Percentiles rank a stretch among this genome's conserved stretches.
These are phyloP conservation scores for Acrossocheilus fasciatus DNA, from an alignment of 2,797 vertebrate species.

Conservation along the genomic window DNA sequence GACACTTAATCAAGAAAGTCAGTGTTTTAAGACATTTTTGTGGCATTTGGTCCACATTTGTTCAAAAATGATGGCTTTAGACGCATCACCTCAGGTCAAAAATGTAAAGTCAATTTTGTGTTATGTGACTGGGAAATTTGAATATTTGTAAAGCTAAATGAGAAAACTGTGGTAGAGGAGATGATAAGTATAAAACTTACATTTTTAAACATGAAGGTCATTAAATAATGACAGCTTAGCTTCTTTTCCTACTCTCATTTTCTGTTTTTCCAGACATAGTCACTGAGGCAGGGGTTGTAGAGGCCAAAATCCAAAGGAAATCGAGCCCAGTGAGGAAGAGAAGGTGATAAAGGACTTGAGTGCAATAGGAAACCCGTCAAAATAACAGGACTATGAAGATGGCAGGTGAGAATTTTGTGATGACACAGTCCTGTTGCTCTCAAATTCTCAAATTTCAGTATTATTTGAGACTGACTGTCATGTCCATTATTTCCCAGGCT, in stretches of 20 bases:
- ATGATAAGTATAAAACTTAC: too few relatives aligned
- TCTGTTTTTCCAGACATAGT: not conserved
- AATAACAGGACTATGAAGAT: constrained; percentile 41
- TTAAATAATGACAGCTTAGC: not conserved
- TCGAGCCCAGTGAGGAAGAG: constrained; percentile 31
- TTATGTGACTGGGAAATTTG: not conserved
- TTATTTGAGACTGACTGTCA: constrained; percentile 29
- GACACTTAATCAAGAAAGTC: not conserved
- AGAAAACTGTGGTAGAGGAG: not conserved
- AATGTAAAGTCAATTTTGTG: not conserved
- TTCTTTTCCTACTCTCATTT: not conserved
- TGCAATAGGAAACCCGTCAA: constrained; percentile 53
- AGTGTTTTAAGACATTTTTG: not conserved
- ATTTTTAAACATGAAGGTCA: too few relatives aligned
- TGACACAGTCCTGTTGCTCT: constrained; percentile 49
- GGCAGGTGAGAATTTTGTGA: constrained; percentile 46
- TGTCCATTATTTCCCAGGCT: constrained; percentile 12
- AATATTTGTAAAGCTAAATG: not conserved
- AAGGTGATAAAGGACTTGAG: constrained; percentile 30
- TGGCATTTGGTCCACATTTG: too few relatives aligned
- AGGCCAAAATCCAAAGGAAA: constrained; percentile 33
- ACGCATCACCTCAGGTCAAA: not conserved
- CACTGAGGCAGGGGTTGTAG: constrained; percentile 12
- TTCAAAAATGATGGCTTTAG: too few relatives aligned
- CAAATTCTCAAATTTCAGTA: constrained; percentile 38